Evolutionary conservation across 2,797 vertebrate species (phyloP).

Genomic region (Gymnothorax javanicus): DNA sequence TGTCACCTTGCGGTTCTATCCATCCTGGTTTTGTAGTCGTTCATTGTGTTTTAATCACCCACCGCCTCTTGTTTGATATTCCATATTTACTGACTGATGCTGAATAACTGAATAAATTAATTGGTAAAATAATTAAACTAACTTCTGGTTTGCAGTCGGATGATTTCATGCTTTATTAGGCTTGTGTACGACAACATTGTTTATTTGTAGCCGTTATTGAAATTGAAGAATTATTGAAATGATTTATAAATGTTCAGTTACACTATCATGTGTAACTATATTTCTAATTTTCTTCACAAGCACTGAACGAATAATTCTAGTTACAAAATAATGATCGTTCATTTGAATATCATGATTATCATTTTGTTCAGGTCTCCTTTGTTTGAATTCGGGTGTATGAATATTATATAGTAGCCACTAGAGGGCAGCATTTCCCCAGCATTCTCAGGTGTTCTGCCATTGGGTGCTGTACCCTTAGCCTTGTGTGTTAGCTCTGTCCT

Average conservation of each 20-base stretch:
- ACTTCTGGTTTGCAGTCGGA: not conserved
- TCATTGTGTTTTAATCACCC: no score
- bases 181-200: not conserved
- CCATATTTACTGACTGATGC: no score
- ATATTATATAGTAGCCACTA: slow-evolving; percentile 23
- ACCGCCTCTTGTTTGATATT: no score
- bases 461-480: not conserved
- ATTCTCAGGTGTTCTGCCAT: not conserved
- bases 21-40: no score
- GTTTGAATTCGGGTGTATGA: not conserved
- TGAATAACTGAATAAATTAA: not conserved
- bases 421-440: slow-evolving; percentile 49
- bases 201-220: not conserved
- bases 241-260: not conserved
- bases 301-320: not conserved
- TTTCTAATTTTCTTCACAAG: not conserved
- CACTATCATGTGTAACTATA: not conserved
- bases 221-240: not conserved
- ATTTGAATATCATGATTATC: not conserved
- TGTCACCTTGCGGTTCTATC: no score
- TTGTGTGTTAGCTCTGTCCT: not conserved
- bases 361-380: not conserved
- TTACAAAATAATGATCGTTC: not conserved
- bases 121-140: not conserved
- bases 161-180: not conserved